Evolutionary conservation across 2,888 invertebrate species (phyloP), one percentile per base, ranked within the genome.

Genomic region (Endomychus coccineus): DNA sequence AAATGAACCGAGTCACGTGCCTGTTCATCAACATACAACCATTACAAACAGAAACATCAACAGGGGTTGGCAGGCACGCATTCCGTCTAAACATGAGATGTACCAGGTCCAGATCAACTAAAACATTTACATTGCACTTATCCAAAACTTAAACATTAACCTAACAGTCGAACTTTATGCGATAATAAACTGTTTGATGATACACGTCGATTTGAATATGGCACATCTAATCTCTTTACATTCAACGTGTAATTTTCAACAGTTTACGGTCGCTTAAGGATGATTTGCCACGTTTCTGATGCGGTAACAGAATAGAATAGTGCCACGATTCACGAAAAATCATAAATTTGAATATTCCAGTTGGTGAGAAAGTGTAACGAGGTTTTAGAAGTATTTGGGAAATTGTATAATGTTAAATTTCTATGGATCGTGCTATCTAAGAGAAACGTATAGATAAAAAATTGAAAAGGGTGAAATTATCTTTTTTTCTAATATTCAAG

Each of bases 41-140:
- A 19, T 7, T 25, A 25, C 31, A 37, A 30, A 29, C 21, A 7
- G 21, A 19, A 36, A 36, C 30, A 19, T 30, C 16, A 23, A 19
- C 24, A 16, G 22, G 27, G 21, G 11, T 28, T 14, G 16, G 14
- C 29, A 21, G 25, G 31, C 37, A 30, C 30, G 16, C 36, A 29
- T 27, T 29, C 39, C 23, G 29, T 23, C 14, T 10, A 10, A 27
- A 29, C 23, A 35, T 28, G 19, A 16, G 16, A 29, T 25, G 43
- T 47, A 42, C 46, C 47, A 48, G 40, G 30, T 42, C 43, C 46
- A 43, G 47, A 45, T 49, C 44, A 44, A 47, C 43, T 48, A 45
- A 51, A 45, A 55, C 53, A 56, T 57, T 56, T 52, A 64, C 59
- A 66, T 66, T 66, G 66, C 66, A 66, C 66, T 64, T 64, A 63